Evolutionary conservation across 2,113 vertebrate genomes (phyloP), one percentile per base, ranked within the genome.

Genomic region (Hippocampus mohnikei): DNA sequence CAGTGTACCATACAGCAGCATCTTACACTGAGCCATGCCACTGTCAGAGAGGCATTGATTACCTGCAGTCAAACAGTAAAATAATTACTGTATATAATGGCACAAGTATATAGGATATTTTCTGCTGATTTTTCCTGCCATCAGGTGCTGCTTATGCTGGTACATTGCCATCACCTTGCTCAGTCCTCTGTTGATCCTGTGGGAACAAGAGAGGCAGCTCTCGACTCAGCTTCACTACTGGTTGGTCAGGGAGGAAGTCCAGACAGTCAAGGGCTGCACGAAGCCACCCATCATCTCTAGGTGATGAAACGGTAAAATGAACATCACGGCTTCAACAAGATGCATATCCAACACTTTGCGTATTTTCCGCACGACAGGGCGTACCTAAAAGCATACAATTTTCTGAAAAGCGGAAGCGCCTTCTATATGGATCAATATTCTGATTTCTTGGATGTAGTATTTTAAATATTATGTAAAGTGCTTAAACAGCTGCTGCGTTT

Each of bases 241-340:
- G 89, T 27, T 92, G 92, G 80, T 98, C 96, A 0, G 97, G 94
- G 55, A 99, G 93, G 78, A 94, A 96, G 25, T 97, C 96, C 84
- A 98, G 84, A 77, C 95, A 95, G 76, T 96, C 95, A 59, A 95
- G 87, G 25, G 95, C 95, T 65, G 95, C 93, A 0, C 91, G 91
- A 7, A 98, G 91, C 97, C 96, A 98, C 67, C 93, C 91, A 0
- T 98, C 96, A 58, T 93, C 89, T 84, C 95, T 98, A 66, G 53
- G 33, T 13, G 16, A 59, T 3, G 27, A 29, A 50, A 16, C 6
- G 46, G 46, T 7, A 20, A 50, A 18, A 18, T 50, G 5, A 50
- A 20, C 15, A 13, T 44, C 42, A 48, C 15, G 20, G 18, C 13
- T 44, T 44, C 10, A 42, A 44, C 12, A 11, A 33, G 5, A 33